These are phyloP conservation scores for Dolichotis patagonum DNA, from an alignment of 2,113 vertebrate genomes.

Conservation along the genomic window DNA sequence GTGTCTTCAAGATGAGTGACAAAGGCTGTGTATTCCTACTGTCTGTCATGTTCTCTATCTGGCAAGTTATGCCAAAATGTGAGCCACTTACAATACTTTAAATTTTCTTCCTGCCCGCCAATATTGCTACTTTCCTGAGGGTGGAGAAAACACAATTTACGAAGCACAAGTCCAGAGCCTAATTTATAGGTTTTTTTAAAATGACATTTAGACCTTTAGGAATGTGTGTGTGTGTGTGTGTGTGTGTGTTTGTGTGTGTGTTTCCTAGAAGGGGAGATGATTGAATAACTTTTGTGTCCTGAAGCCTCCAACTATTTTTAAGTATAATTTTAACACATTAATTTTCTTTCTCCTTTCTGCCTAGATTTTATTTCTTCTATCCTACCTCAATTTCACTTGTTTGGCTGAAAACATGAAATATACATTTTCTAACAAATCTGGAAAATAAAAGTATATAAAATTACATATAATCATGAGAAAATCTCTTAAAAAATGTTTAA, in stretches of 20 bases:
- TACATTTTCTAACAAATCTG: not conserved
- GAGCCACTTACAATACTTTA: not conserved
- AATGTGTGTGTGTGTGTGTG: too few species aligned
- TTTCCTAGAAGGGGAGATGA: not conserved
- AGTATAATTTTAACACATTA: not conserved
- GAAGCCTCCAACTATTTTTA: not conserved
- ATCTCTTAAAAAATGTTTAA: not conserved
- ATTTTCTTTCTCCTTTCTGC: not conserved
- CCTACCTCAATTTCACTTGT: not conserved
- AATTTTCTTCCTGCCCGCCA: too few species aligned
- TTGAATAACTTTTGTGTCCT: not conserved
- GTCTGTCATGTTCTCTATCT: not conserved
- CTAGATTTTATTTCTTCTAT: not conserved
- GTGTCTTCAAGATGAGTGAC: not conserved
- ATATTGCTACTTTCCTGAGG: not conserved
- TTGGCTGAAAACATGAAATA: not conserved
- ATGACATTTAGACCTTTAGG: not conserved
- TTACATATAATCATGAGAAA: not conserved
- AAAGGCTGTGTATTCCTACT: not conserved
- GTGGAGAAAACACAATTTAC: not conserved
- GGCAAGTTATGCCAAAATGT: not conserved
- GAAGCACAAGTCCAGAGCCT: not conserved
- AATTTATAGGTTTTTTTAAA: not conserved
- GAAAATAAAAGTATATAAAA: not conserved
- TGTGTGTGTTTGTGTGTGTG: not conserved